phyloP scores from a whole-genome alignment of 2,888 invertebrate genomes.

The Syritta pipiens region DNA sequence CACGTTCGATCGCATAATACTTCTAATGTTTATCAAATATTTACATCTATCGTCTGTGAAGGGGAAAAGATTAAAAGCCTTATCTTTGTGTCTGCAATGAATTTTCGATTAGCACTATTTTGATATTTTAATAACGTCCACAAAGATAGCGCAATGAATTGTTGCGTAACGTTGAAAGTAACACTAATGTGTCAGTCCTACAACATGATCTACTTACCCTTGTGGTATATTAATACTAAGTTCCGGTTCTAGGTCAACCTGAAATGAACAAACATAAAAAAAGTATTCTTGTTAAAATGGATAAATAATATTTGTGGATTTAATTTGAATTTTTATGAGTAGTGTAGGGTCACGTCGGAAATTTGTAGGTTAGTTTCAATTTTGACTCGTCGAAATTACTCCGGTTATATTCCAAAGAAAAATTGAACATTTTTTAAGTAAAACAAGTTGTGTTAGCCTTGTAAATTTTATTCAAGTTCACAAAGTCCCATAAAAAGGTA shows the following conservation, averaged over 20 bases:
- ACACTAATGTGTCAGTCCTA: conserved; percentile 4
- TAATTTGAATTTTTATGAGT: too few relatives aligned
- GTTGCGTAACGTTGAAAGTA: conserved; percentile 4
- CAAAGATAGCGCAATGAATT: conserved; percentile 24
- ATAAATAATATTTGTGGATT: background rate
- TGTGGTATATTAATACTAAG: conserved; percentile 87
- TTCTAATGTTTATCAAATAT: conserved; percentile 42
- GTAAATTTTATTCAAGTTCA: too few relatives aligned
- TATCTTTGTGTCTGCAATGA: conserved; percentile 45
- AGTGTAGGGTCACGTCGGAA: too few relatives aligned
- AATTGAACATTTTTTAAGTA: too few relatives aligned
- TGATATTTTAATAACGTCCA: conserved; percentile 51
- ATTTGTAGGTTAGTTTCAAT: too few relatives aligned
- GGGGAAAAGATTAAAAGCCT: conserved; percentile 41
- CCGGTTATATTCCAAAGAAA: too few relatives aligned
- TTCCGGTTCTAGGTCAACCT: conserved; percentile 90
- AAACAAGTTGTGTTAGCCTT: too few relatives aligned
- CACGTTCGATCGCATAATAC: conserved; percentile 7
- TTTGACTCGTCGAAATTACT: too few relatives aligned
- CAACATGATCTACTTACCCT: conserved; percentile 84
- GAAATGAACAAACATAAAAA: conserved; percentile 72
- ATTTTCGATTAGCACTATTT: conserved; percentile 55
- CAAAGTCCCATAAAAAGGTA: too few relatives aligned
- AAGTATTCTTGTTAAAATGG: conserved; percentile 7
- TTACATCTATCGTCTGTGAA: conserved; percentile 18